Evolutionary conservation across 35 echinoderm and acorn worm genomes (phyloP).

Genomic region (Stichopus chloronotus): DNA sequence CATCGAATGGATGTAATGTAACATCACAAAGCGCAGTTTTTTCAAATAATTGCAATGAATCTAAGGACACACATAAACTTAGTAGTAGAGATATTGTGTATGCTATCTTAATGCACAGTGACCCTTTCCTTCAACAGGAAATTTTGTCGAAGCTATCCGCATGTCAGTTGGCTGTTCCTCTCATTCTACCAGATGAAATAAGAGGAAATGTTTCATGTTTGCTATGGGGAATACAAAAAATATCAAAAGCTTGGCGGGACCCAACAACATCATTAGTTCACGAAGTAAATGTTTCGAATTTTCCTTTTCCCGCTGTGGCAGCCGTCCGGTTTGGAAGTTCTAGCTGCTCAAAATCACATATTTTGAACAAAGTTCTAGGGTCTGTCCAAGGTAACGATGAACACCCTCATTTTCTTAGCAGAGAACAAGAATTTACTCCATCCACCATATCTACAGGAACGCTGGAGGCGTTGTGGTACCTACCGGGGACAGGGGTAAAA

Average conservation of each 20-base stretch:
- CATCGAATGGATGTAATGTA: too few species aligned
- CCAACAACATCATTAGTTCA: neutral
- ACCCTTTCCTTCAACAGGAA: slow-evolving; percentile 39
- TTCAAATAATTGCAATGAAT: neutral
- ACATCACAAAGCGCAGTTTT: neutral
- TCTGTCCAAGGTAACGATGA: slow-evolving; percentile 25
- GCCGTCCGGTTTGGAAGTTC: neutral
- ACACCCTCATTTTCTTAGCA: slow-evolving; percentile 3
- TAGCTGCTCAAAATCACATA: neutral
- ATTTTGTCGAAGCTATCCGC: slow-evolving; percentile 28
- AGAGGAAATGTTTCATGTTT: neutral
- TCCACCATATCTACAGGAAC: slow-evolving; percentile 6
- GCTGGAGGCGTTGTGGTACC: neutral
- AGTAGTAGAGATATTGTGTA: slow-evolving; percentile 39
- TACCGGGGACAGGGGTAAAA: neutral
- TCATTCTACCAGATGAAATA: neutral
- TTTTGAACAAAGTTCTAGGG: slow-evolving; percentile 29
- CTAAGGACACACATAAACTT: neutral
- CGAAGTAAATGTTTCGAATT: neutral
- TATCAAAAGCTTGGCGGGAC: slow-evolving; percentile 22
- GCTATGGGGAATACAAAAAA: slow-evolving; percentile 3
- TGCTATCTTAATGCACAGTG: slow-evolving; percentile 16
- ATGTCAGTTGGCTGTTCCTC: slow-evolving; percentile 42
- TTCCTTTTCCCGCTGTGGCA: slow-evolving; percentile 2
- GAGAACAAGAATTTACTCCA: neutral